phyloP scores from a whole-genome alignment of 2,113 vertebrate genomes.

The Addax nasomaculatus region DNA sequence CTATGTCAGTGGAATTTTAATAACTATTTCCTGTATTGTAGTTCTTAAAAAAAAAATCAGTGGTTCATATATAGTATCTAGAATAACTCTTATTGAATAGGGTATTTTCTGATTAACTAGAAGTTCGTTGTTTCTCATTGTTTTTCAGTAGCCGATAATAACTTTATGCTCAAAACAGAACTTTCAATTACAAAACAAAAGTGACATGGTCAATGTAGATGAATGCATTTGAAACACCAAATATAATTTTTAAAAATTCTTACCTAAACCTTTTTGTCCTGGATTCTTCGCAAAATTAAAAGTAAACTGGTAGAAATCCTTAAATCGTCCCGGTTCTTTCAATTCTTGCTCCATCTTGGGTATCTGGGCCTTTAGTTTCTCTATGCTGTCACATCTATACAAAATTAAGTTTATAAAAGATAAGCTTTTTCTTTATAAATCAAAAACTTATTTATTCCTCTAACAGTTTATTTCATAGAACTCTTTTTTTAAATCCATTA shows the following conservation, averaged over 20 bases:
- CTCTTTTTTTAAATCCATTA: conserved; percentile 16
- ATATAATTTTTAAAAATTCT: conserved; percentile 75
- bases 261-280: conserved; percentile 91
- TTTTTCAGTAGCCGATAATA: not conserved
- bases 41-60: not conserved
- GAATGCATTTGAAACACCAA: conserved; percentile 55
- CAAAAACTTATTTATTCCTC: conserved; percentile 57
- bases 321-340: conserved; percentile 90
- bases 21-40: not conserved
- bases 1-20: not conserved
- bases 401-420: conserved; percentile 63
- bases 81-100: not conserved
- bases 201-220: conserved; percentile 43
- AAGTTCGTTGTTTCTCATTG: not conserved
- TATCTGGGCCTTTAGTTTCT: conserved; percentile 90
- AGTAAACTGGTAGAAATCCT: conserved; percentile 93
- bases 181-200: conserved; percentile 45
- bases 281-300: conserved; percentile 93
- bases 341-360: conserved; percentile 92
- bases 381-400: conserved; percentile 90
- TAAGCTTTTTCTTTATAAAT: conserved; percentile 43
- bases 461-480: conserved; percentile 47
- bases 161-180: conserved; percentile 39
- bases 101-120: not conserved
- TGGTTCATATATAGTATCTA: not conserved